Conservation (phyloP, 2,888 invertebrate genomes). For the Cephonodes hylas region DNA sequence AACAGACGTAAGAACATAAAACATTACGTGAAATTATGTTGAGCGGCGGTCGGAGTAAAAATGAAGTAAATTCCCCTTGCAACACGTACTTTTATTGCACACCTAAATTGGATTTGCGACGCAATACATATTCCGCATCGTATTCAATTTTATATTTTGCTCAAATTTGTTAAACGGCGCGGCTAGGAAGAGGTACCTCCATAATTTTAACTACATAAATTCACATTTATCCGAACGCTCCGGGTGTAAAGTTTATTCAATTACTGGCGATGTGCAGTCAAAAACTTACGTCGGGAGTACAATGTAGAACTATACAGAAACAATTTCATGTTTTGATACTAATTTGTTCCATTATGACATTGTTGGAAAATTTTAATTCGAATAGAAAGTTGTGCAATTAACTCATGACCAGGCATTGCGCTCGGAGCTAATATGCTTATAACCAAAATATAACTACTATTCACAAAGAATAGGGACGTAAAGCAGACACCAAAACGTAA, state of each 20-base stretch:
- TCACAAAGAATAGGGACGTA: too few species aligned
- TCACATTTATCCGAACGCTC: slow-evolving; percentile 29
- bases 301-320: not conserved
- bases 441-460: too few species aligned
- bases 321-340: not conserved
- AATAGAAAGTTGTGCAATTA: not conserved
- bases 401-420: too few species aligned
- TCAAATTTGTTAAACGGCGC: slow-evolving; percentile 39
- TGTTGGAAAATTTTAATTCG: not conserved
- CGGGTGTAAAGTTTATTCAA: slow-evolving; percentile 27
- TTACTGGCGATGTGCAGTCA: slow-evolving; percentile 21
- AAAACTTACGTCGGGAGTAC: slow-evolving; percentile 10
- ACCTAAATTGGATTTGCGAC: slow-evolving; percentile 59
- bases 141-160: slow-evolving; percentile 49
- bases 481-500: too few species aligned
- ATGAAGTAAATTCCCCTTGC: slow-evolving; percentile 32
- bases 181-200: slow-evolving; percentile 20
- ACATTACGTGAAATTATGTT: slow-evolving; percentile 1
- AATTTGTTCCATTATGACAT: not conserved
- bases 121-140: slow-evolving; percentile 41
- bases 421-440: too few species aligned
- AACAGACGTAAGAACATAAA: slow-evolving; percentile 4
- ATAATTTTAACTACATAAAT: slow-evolving; percentile 35
- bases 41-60: slow-evolving; percentile 18
- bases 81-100: slow-evolving; percentile 60